phyloP scores from a whole-genome alignment of 2,797 vertebrate genomes.

The Perdix hodgsoniae region DNA sequence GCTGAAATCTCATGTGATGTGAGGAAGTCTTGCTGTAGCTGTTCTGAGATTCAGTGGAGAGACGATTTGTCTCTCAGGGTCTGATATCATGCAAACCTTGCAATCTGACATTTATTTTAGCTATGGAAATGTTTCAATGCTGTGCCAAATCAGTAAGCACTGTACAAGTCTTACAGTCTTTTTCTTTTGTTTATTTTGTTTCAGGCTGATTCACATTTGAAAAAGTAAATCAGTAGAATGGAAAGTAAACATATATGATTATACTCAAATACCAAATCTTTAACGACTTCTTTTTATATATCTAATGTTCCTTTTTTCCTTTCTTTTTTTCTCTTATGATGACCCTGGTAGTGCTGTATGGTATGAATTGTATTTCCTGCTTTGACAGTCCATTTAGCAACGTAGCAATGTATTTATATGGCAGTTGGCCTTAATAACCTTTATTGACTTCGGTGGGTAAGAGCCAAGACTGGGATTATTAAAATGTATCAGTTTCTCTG shows the following conservation, averaged over 20 bases:
- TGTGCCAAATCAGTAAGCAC: constrained; percentile 28
- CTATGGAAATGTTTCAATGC: constrained; percentile 82
- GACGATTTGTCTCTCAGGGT: constrained; percentile 86
- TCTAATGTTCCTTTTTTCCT: not conserved
- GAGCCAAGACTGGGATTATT: constrained; percentile 94
- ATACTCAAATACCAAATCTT: not conserved
- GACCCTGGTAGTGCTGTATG: not conserved
- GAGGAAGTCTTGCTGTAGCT: constrained; percentile 73
- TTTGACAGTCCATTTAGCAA: constrained; percentile 86
- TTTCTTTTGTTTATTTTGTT: constrained; percentile 62
- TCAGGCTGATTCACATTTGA: not conserved
- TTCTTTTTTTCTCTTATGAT: not conserved
- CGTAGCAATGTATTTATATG: constrained; percentile 86
- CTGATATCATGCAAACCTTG: constrained; percentile 85
- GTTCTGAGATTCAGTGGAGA: constrained; percentile 79
- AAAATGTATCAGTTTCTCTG: constrained; percentile 93
- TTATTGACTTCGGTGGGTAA: constrained; percentile 90
- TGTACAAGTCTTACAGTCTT: constrained; percentile 25
- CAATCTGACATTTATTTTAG: constrained; percentile 96
- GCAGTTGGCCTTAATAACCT: constrained; percentile 94
- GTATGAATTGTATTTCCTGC: constrained; percentile 77
- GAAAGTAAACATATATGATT: not conserved
- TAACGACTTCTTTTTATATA: not conserved
- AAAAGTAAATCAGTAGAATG: not conserved
- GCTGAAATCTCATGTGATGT: constrained; percentile 83